Conservation (phyloP, 2,888 invertebrate species). For the Drosophila kanekoi region DNA sequence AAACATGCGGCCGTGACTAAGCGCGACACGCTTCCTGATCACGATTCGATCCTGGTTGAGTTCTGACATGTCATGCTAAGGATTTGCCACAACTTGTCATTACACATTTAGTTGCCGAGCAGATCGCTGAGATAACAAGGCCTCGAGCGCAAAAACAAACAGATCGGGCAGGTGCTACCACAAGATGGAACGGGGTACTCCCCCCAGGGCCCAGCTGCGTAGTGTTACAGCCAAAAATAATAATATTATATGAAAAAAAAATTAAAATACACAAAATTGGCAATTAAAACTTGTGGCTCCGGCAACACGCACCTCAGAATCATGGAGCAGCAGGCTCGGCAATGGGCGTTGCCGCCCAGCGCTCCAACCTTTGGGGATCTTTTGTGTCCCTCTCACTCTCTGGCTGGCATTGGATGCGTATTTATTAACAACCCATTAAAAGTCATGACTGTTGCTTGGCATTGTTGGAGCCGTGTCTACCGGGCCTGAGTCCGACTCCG, state of each 20-base stretch:
- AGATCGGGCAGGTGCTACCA: slow-evolving; percentile 47
- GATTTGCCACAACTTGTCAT: slow-evolving; percentile 74
- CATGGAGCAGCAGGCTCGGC: slow-evolving; percentile 1
- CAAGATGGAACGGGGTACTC: background rate
- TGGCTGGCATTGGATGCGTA: slow-evolving; percentile 3
- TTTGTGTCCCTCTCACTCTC: background rate
- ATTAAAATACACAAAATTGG: slow-evolving; percentile 34
- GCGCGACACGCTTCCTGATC: slow-evolving; percentile 64
- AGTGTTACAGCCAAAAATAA: background rate
- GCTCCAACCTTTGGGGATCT: background rate
- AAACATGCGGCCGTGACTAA: slow-evolving; percentile 71
- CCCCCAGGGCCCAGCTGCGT: slow-evolving; percentile 14
- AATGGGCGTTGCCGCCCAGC: background rate
- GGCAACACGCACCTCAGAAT: background rate
- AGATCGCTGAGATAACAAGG: slow-evolving; percentile 61
- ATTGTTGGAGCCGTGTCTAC: slow-evolving; percentile 55
- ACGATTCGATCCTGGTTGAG: slow-evolving; percentile 55
- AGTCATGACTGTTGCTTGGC: slow-evolving; percentile 78
- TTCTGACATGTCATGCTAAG: slow-evolving; percentile 71
- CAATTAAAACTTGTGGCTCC: slow-evolving; percentile 47
- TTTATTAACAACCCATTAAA: slow-evolving; percentile 82
- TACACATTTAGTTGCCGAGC: slow-evolving; percentile 61
- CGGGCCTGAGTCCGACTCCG: no score
- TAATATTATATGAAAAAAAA: background rate
- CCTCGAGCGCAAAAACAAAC: slow-evolving; percentile 39